phyloP scores from a whole-genome alignment of 1,140 invertebrate genomes.

The Danaus melanippus region DNA sequence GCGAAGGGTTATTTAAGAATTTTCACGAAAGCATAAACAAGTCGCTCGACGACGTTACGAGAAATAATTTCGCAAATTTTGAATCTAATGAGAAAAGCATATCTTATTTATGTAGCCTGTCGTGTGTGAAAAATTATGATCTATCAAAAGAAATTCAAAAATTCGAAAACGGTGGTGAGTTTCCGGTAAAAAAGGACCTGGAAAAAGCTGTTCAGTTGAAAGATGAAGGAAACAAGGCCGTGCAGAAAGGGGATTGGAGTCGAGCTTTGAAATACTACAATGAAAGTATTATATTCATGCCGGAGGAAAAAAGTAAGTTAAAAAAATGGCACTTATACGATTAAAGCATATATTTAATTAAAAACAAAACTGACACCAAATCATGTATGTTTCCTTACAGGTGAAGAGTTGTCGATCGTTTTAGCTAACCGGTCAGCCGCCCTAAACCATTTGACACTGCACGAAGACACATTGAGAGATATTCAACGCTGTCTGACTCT shows the following conservation, averaged over 20 bases:
- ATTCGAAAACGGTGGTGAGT: slow-evolving; percentile 36
- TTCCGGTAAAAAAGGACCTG: slow-evolving; percentile 75
- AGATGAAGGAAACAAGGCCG: slow-evolving; percentile 83
- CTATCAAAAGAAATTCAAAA: slow-evolving; percentile 41
- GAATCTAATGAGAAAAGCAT: slow-evolving; percentile 54
- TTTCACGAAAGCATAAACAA: slow-evolving; percentile 55
- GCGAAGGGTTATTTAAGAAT: slow-evolving; percentile 53
- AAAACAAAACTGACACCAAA: slow-evolving; percentile 1
- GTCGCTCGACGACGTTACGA: slow-evolving; percentile 51
- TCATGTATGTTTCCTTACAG: slow-evolving; percentile 40
- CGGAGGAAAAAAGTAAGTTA: slow-evolving; percentile 76
- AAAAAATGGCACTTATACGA: background rate
- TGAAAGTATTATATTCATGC: slow-evolving; percentile 77
- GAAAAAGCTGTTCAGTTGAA: slow-evolving; percentile 78
- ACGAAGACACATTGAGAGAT: slow-evolving; percentile 78
- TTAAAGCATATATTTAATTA: slow-evolving; percentile 2
- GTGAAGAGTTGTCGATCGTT: slow-evolving; percentile 79
- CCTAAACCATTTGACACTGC: slow-evolving; percentile 83
- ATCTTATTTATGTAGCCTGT: slow-evolving; percentile 50
- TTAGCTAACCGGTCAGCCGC: slow-evolving; percentile 91
- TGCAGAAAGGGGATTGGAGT: slow-evolving; percentile 82
- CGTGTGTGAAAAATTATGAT: slow-evolving; percentile 48
- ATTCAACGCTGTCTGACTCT: slow-evolving; percentile 78
- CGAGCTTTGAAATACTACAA: slow-evolving; percentile 84
- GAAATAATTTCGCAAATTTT: slow-evolving; percentile 65